These are phyloP conservation scores for Adelosebastes latens DNA, from an alignment of 2,797 vertebrate species.

Conservation along the genomic window DNA sequence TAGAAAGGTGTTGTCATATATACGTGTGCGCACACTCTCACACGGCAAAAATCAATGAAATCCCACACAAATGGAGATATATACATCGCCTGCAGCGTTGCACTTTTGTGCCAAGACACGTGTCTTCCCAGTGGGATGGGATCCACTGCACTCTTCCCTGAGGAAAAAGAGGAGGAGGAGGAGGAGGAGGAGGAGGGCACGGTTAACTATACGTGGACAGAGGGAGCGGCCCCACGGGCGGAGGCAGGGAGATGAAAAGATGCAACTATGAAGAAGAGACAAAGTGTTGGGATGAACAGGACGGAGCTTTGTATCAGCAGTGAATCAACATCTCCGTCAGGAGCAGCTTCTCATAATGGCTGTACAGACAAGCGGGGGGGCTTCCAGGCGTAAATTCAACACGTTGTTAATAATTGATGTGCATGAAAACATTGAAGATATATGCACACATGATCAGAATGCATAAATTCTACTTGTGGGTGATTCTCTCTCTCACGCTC, in stretches of 20 bases:
- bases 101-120: slow-evolving; percentile 71
- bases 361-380: slow-evolving; percentile 40
- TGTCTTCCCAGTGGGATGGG: slow-evolving; percentile 66
- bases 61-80: slow-evolving; percentile 75
- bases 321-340: slow-evolving; percentile 42
- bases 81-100: slow-evolving; percentile 77
- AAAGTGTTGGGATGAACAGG: slow-evolving; percentile 40
- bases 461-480: slow-evolving; percentile 50
- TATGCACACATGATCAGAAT: slow-evolving; percentile 70
- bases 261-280: slow-evolving; percentile 49
- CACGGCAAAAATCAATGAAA: slow-evolving; percentile 76
- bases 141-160: slow-evolving; percentile 52
- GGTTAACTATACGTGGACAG: slow-evolving; percentile 48
- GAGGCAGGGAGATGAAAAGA: slow-evolving; percentile 52
- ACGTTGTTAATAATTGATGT: slow-evolving; percentile 77
- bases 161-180: slow-evolving; percentile 45
- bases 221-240: slow-evolving; percentile 51
- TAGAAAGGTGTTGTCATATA: slow-evolving; percentile 46
- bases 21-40: slow-evolving; percentile 22
- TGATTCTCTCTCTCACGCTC: slow-evolving; percentile 22
- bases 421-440: slow-evolving; percentile 70
- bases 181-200: slow-evolving; percentile 54
- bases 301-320: slow-evolving; percentile 46
- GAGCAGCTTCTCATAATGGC: slow-evolving; percentile 21
- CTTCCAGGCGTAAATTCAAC: slow-evolving; percentile 62